Evolutionary conservation across 2,797 vertebrate species (phyloP).

Genomic region (Rhinogobio ventralis): DNA sequence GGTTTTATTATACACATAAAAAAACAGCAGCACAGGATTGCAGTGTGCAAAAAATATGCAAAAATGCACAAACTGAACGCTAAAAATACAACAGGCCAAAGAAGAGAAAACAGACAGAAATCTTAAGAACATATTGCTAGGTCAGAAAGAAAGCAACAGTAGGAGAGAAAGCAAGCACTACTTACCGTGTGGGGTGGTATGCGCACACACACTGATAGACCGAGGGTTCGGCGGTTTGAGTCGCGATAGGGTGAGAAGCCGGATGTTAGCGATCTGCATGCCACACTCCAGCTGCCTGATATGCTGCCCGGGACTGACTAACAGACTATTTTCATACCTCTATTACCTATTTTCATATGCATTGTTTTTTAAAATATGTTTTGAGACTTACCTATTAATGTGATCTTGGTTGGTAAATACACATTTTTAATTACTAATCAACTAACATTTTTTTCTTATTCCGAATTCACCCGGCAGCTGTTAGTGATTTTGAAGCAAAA

Average conservation of each 20-base stretch:
- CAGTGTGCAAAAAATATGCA: constrained; percentile 41
- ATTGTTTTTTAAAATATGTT: not conserved
- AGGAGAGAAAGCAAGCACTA: constrained; percentile 84
- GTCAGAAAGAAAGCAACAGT: constrained; percentile 66
- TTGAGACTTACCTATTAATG: constrained; percentile 29
- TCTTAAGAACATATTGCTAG: constrained; percentile 43
- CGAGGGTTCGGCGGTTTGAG: constrained; percentile 89
- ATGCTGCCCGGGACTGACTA: constrained; percentile 63
- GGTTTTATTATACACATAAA: constrained; percentile 56
- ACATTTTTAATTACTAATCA: not conserved
- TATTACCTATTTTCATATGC: not conserved
- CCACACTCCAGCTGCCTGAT: constrained; percentile 72
- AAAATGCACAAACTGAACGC: constrained; percentile 28
- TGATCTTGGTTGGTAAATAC: not conserved
- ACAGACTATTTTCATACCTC: not conserved
- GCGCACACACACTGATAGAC: constrained; percentile 83
- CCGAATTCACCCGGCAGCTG: constrained; percentile 74
- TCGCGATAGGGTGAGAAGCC: constrained; percentile 93
- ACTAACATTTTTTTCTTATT: constrained; percentile 14
- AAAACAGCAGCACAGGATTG: constrained; percentile 44
- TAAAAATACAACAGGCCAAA: constrained; percentile 40
- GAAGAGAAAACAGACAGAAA: constrained; percentile 61
- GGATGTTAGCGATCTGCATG: constrained; percentile 98
- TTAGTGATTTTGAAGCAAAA: constrained; percentile 88
- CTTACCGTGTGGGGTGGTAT: constrained; percentile 86